Evolutionary conservation across 2,888 invertebrate genomes (phyloP).

Genomic region (Himalopsyche tibetana): DNA sequence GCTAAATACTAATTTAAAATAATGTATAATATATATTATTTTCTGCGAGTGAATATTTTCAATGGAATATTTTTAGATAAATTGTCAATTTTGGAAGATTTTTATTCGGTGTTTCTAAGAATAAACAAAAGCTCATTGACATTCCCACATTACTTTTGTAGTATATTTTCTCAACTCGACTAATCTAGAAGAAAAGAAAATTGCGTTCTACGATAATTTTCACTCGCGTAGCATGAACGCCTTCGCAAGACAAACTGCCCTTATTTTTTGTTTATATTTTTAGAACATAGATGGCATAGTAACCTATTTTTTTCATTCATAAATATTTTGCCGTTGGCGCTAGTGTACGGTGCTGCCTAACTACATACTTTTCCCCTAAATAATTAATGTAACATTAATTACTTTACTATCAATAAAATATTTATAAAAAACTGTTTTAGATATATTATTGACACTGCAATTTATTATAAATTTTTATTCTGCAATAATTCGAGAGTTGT

Average conservation of each 20-base stretch:
- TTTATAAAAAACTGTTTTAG: not conserved
- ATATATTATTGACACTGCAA: not conserved
- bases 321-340: slow-evolving; percentile 28
- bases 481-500: not conserved
- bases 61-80: not conserved
- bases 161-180: not conserved
- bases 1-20: not conserved
- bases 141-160: not conserved
- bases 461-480: not conserved
- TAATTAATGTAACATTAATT: not conserved
- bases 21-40: not conserved
- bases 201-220: not conserved
- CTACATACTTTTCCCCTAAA: not conserved
- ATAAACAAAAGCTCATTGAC: not conserved
- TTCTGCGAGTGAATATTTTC: not conserved
- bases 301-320: slow-evolving; percentile 39
- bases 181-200: slow-evolving; percentile 36
- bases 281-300: slow-evolving; percentile 43
- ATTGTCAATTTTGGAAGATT: slow-evolving; percentile 8
- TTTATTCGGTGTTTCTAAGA: slow-evolving; percentile 4
- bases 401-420: not conserved
- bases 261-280: slow-evolving; percentile 33
- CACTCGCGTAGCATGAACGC: slow-evolving; percentile 19
- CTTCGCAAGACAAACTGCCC: slow-evolving; percentile 1
- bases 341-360: not conserved